phyloP scores from a whole-genome alignment of 2,888 invertebrate species.

The Microctonus brassicae region DNA sequence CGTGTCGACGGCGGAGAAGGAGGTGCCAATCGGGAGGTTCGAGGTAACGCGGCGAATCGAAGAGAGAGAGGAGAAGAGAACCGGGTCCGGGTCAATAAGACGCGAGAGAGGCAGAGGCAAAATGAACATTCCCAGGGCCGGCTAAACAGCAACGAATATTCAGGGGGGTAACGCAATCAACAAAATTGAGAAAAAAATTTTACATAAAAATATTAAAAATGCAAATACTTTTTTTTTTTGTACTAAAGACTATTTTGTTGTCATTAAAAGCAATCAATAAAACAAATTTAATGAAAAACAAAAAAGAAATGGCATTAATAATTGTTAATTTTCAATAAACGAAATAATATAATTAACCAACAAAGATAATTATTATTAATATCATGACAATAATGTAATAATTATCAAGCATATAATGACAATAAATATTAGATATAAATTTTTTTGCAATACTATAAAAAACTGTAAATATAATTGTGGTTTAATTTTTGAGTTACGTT shows the following conservation, averaged over 20 bases:
- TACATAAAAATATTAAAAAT: conserved; percentile 19
- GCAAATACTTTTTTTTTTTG: background rate
- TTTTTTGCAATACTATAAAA: conserved; percentile 31
- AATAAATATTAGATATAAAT: too few species aligned
- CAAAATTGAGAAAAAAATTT: conserved; percentile 9
- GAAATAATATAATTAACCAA: too few species aligned
- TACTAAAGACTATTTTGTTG: too few species aligned
- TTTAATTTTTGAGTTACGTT: too few species aligned
- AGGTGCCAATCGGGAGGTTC: conserved; percentile 42
- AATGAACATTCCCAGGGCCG: conserved; percentile 68
- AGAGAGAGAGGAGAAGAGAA: conserved; percentile 62
- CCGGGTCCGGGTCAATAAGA: conserved; percentile 70
- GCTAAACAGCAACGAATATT: conserved; percentile 7
- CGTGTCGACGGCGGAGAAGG: conserved; percentile 41
- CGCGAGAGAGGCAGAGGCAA: conserved; percentile 60
- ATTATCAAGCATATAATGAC: too few species aligned
- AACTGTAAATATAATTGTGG: conserved; percentile 27
- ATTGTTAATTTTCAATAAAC: too few species aligned
- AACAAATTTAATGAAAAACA: too few species aligned
- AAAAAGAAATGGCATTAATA: too few species aligned
- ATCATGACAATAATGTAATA: too few species aligned
- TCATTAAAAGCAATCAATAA: too few species aligned
- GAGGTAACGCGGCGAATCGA: conserved; percentile 55
- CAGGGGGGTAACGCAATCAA: conserved; percentile 36
- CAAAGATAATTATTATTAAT: too few species aligned